Conservation (phyloP, 2,888 invertebrate species). For the Drosophila nigricruria region DNA sequence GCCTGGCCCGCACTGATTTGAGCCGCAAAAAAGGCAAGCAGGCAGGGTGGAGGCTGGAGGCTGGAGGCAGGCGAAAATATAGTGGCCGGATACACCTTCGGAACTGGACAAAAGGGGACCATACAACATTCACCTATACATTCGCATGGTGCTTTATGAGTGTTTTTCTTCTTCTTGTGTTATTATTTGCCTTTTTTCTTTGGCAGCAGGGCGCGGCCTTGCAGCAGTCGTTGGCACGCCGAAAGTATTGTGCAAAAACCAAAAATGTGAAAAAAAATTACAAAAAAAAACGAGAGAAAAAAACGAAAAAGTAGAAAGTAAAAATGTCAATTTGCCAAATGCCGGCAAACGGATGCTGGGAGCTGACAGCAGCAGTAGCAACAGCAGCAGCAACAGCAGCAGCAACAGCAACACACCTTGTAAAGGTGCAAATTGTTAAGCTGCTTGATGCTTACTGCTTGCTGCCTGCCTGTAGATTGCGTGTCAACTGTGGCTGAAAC, state of each 20-base stretch:
- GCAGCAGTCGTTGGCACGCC: conserved; percentile 17
- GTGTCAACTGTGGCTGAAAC: conserved; percentile 16
- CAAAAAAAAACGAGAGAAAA: conserved; percentile 5
- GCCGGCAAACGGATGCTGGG: conserved; percentile 58
- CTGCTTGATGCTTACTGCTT: conserved; percentile 35
- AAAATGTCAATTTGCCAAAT: conserved; percentile 80
- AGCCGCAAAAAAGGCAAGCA: conserved; percentile 15
- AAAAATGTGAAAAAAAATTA: conserved; percentile 19
- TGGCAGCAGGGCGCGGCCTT: conserved; percentile 25
- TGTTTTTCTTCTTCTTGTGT: conserved; percentile 18
- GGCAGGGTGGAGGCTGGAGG: not conserved
- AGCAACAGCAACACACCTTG: conserved; percentile 25
- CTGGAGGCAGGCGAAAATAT: conserved; percentile 3
- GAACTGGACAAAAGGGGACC: conserved; percentile 46
- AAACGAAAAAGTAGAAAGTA: conserved; percentile 36
- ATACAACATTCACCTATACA: conserved; percentile 20
- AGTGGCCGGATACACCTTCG: conserved; percentile 33
- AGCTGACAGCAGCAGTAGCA: conserved; percentile 21
- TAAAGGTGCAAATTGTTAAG: conserved; percentile 60
- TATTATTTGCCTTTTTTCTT: conserved; percentile 13
- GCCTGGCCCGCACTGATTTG: conserved; percentile 48
- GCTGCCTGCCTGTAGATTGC: conserved; percentile 37
- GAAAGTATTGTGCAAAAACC: conserved; percentile 61
- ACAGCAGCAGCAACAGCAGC: conserved; percentile 3
- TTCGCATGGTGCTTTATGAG: conserved; percentile 47